Evolutionary conservation across 2,797 vertebrate species (phyloP).

Genomic region (Arctocebus calabarensis): DNA sequence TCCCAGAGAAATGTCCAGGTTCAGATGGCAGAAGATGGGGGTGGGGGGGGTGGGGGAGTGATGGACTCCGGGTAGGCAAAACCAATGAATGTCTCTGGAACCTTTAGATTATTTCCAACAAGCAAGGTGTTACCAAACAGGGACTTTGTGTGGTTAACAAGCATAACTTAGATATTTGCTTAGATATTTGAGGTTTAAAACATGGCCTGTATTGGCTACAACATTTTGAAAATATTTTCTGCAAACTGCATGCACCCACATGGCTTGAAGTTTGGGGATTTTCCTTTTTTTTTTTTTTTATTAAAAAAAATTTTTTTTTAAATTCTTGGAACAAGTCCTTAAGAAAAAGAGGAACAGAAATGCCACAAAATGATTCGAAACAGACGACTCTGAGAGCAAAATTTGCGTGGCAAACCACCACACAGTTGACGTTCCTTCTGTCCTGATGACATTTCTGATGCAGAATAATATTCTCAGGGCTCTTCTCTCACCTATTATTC

Average conservation of each 20-base stretch:
- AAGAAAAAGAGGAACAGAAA: constrained; percentile 61
- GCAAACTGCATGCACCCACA: constrained; percentile 60
- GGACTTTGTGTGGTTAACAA: constrained; percentile 23
- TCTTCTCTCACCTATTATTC: not conserved
- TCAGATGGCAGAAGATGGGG: not conserved
- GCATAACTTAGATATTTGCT: constrained; percentile 63
- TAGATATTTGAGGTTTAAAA: constrained; percentile 64
- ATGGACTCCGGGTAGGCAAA: not conserved
- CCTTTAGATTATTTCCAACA: constrained; percentile 33
- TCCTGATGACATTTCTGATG: constrained; percentile 62
- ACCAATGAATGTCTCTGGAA: not conserved
- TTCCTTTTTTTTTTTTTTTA: constrained; percentile 34
- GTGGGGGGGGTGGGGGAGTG: accelerated
- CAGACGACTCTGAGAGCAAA: constrained; percentile 50
- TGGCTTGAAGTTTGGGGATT: constrained; percentile 63
- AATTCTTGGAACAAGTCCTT: constrained; percentile 61
- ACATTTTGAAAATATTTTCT: constrained; percentile 70
- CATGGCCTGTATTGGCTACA: constrained; percentile 31
- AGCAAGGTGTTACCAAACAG: constrained; percentile 23
- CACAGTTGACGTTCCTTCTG: constrained; percentile 62
- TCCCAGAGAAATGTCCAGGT: constrained; percentile 26
- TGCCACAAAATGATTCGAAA: constrained; percentile 57
- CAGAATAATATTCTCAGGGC: constrained; percentile 45
- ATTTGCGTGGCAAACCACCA: constrained; percentile 62
- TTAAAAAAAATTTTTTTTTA: not conserved